Conservation (phyloP, 2,113 vertebrate species). For the Urocynchramus pylzowi region DNA sequence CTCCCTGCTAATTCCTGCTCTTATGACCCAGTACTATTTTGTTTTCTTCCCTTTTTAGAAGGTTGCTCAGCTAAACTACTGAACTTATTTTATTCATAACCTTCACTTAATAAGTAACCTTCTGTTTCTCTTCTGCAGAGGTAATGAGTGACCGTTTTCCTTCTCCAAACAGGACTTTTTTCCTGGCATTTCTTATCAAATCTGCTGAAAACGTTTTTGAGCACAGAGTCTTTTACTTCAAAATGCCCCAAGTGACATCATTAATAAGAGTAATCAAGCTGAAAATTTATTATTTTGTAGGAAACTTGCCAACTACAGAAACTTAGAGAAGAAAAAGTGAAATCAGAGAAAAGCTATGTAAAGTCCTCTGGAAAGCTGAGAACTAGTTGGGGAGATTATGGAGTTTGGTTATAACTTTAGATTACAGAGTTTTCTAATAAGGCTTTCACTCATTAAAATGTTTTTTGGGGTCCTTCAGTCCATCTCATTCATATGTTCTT, state of each 20-base stretch:
- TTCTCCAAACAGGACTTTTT: constrained; percentile 11
- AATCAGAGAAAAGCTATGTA: neutral
- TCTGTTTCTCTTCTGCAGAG: neutral
- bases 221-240: neutral
- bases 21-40: neutral
- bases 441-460: neutral
- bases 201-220: neutral
- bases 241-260: neutral
- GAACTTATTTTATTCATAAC: neutral
- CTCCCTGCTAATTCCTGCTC: neutral
- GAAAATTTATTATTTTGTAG: neutral
- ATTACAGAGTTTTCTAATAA: neutral
- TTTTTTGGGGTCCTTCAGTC: neutral
- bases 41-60: neutral
- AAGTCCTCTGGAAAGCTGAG: neutral
- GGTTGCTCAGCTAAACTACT: neutral
- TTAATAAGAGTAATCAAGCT: constrained; percentile 4
- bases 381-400: neutral
- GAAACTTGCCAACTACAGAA: neutral
- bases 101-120: neutral
- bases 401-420: neutral
- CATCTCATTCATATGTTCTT: neutral
- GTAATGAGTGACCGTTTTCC: constrained; percentile 5
- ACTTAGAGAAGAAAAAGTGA: neutral
- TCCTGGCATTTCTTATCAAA: constrained; percentile 5